Evolutionary conservation across 1,140 invertebrate genomes (phyloP), one percentile per base, ranked within the genome.

Genomic region (Pomacea maculata): DNA sequence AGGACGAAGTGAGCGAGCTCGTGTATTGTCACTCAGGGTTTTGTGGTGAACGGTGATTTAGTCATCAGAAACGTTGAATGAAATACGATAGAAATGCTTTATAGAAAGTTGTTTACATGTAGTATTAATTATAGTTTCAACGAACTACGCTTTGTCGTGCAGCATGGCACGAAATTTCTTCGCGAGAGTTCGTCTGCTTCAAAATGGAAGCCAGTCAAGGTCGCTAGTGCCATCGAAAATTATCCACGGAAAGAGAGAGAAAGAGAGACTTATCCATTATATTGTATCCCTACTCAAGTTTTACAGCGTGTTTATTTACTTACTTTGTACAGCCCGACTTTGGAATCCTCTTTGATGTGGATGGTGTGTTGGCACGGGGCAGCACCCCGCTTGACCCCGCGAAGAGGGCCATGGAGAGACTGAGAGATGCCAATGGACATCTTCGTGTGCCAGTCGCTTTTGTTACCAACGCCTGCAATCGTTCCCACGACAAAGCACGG

Each of bases 321-420:
- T 68, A 17, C 19, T 17, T 17, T n/a, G 78, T 80, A 12, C 77
- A 88, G 87, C 85, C 88, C 54, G 83, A 86, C 75, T 95, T 95
- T 89, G 94, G 94, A 25, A 88, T 95, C 11, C 88, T 95, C 14
- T 95, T 95, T 89, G 95, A 95, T 85, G 95, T 95, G 70, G 95
- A 95, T 85, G 95, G 95, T 21, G 95, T 95, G 0, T 92, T 95
- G 83, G 94, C 95, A 0, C 89, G 94, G 72, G 95, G 95, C 1
- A 93, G 93, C 83, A 92, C 92, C 57, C 92, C 95, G 10, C 86
- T 95, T 54, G 93, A 94, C n/a, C 92, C 93, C n/a, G 94, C 94
- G 6, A 91, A 91, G 75, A 86, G 93, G 91, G 90, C 92, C 85
- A 85, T 95, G 92, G 90, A 92, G 63, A 89, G 92, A 45, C 88